These are phyloP conservation scores for Scaptodrosophila latifasciaeformis DNA, from an alignment of 2,888 invertebrate species.

Conservation along the genomic window DNA sequence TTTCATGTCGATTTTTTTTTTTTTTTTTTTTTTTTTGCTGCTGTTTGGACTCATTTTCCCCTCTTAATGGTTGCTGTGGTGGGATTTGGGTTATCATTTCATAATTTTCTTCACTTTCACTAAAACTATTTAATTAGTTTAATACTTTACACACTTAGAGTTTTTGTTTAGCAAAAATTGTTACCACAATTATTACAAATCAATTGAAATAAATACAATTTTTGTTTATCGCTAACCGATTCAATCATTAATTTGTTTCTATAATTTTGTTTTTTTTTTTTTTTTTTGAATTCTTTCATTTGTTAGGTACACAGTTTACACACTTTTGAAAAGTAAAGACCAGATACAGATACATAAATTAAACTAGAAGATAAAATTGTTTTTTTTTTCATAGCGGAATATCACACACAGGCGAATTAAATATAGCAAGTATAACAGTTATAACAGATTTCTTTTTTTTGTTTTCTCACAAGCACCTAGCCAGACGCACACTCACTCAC, in stretches of 20 bases:
- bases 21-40: conserved; percentile 10
- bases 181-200: too few relatives aligned
- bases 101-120: neutral
- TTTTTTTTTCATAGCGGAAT: conserved; percentile 47
- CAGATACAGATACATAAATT: conserved; percentile 40
- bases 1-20: conserved; percentile 12
- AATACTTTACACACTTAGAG: conserved; percentile 43
- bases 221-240: too few relatives aligned
- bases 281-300: conserved; percentile 18
- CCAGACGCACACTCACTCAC: conserved; percentile 8
- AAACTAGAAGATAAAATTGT: conserved; percentile 29
- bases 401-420: conserved; percentile 48
- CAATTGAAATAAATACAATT: too few relatives aligned
- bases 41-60: conserved; percentile 1
- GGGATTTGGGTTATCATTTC: conserved; percentile 34
- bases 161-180: conserved; percentile 11
- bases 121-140: conserved; percentile 25
- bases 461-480: conserved; percentile 6
- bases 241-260: conserved; percentile 18
- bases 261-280: conserved; percentile 11
- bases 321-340: conserved; percentile 54
- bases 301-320: conserved; percentile 65
- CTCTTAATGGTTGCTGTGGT: conserved; percentile 45
- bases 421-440: conserved; percentile 50
- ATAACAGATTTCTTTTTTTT: conserved; percentile 44